Evolutionary conservation across 1,140 invertebrate genomes (phyloP).

Genomic region (Orius laevigatus): DNA sequence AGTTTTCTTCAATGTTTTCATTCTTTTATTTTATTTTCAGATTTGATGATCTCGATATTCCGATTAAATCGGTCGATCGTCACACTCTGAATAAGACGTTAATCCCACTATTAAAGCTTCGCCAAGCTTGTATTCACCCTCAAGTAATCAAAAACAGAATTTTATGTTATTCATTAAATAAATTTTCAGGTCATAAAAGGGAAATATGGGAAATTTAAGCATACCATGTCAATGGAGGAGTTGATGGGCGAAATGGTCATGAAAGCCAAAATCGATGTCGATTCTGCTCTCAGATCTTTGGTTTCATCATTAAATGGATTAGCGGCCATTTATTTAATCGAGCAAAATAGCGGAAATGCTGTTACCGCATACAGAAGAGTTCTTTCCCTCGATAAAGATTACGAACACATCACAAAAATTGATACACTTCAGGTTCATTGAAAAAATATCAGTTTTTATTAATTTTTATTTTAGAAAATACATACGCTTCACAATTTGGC

Average conservation of each 20-base stretch:
- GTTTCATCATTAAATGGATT: conserved; percentile 48
- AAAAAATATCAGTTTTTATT: neutral
- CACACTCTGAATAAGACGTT: conserved; percentile 32
- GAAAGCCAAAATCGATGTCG: conserved; percentile 43
- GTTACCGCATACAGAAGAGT: conserved; percentile 43
- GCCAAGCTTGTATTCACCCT: conserved; percentile 58
- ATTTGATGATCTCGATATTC: conserved; percentile 19
- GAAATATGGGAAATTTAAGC: conserved; percentile 37
- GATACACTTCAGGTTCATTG: conserved; percentile 35
- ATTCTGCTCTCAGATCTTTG: conserved; percentile 43
- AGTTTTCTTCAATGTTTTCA: conserved; percentile 16
- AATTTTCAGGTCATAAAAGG: conserved; percentile 31
- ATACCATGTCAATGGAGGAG: conserved; percentile 49
- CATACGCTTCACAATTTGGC: conserved; percentile 52
- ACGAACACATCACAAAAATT: conserved; percentile 33
- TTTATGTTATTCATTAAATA: neutral
- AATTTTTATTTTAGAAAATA: conserved; percentile 32
- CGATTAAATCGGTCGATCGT: conserved; percentile 23
- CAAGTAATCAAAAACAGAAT: conserved; percentile 26
- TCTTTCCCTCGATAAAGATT: conserved; percentile 34
- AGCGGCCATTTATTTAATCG: conserved; percentile 44
- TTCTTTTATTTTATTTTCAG: conserved; percentile 4
- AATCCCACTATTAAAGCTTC: conserved; percentile 43
- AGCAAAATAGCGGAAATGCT: conserved; percentile 34
- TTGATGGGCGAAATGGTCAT: conserved; percentile 45